Conservation (phyloP, 1,140 invertebrate genomes). For the Batillaria attramentaria region DNA sequence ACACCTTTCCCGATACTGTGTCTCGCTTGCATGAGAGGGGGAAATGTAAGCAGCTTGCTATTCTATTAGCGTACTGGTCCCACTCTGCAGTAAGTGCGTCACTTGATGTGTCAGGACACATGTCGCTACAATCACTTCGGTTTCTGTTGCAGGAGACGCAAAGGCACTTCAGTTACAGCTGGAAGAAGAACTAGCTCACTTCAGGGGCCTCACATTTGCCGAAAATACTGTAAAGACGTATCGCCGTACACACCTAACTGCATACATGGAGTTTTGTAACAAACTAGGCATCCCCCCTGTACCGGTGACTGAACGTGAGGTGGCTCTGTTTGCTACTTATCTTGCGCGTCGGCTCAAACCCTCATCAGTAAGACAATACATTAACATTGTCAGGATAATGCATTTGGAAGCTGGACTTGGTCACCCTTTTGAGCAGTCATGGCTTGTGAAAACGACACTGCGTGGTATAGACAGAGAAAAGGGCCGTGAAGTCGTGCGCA, state of each 20-base stretch:
- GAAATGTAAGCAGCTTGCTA: conserved; percentile 10
- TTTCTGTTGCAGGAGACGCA: conserved; percentile 3
- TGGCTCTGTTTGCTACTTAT: conserved; percentile 1
- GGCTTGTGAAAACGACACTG: background rate
- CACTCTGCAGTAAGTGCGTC: background rate
- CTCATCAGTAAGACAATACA: background rate
- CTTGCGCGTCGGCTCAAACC: background rate
- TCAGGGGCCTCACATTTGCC: background rate
- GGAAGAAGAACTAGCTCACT: background rate
- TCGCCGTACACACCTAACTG: background rate
- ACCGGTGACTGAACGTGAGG: conserved; percentile 10
- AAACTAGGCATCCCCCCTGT: conserved; percentile 10
- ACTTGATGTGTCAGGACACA: background rate
- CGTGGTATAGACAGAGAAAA: background rate
- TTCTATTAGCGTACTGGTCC: background rate
- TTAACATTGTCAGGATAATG: background rate
- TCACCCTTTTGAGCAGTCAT: background rate
- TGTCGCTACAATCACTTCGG: background rate
- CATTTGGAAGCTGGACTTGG: background rate
- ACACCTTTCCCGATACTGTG: conserved; percentile 8
- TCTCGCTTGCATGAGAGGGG: conserved; percentile 8
- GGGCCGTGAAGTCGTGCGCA: background rate
- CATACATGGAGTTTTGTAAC: conserved; percentile 1
- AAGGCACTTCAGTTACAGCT: background rate
- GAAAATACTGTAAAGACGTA: too few relatives aligned